Base-by-base conservation (phyloP, 1,140 invertebrate genomes). In the Zaprionus nigranus region DNA sequence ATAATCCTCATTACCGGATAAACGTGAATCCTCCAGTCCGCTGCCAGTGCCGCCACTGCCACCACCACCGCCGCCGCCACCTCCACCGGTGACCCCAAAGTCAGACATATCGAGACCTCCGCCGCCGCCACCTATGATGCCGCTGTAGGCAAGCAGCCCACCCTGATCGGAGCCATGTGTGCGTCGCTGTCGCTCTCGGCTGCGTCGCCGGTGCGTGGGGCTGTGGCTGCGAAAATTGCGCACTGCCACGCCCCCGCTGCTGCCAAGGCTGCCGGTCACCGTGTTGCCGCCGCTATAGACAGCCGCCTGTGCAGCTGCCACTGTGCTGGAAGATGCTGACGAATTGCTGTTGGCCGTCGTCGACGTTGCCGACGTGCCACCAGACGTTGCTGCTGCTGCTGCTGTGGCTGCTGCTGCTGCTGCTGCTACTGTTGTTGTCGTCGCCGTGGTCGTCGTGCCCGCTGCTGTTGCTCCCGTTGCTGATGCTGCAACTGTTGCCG, bases 211-310 rank as follows among this genome's bases (percentile, higher is more conserved):
- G 26, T 90, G 85, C 20, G 92, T 92, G 72, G 92, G 92, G 61
- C 91, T 92, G 74, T 93, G 92, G 80, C 91, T 93, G 66, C 92
- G 91, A 66, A 92, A 92, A 65, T 81, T 83, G 49, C 87, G 92
- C 56, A 88, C 87, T 60, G 70, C 78, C 63, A 82, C 90, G 43
- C 72, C 79, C 54, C 82, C 88, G 59, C 72, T 87, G 78, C 83
- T 86, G 46, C 78, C 72, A 17, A 85, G 68, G 73, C 84, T 90
- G 73, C 90, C 84, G 81, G 82, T 90, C 76, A 91, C 82, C 78
- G 85, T 91, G 84, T 90, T 84, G 84, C 81, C 90, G 84, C 79
- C 82, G 82, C 85, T 91, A 54, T 81, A 87, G 83, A 88, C 88
- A 91, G 78, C 88, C 80, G 81, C 86, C 83, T 82, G 82, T 78